These are phyloP conservation scores for Acropternis orthonyx DNA, from an alignment of 2,797 vertebrate genomes.

Conservation along the genomic window DNA sequence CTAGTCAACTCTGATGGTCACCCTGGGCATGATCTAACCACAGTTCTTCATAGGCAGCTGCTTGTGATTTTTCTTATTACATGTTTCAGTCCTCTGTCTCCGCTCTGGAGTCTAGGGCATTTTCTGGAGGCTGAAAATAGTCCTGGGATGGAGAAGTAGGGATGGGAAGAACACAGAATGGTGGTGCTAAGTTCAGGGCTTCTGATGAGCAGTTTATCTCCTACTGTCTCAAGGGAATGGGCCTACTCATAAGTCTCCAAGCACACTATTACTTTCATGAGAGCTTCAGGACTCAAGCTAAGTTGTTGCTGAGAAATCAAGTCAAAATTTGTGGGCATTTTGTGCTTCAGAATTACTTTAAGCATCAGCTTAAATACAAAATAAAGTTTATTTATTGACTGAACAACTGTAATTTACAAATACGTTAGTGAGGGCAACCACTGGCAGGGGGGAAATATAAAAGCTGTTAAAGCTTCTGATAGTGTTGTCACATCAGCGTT, in stretches of 20 bases:
- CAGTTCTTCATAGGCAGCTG: not conserved
- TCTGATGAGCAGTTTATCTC: not conserved
- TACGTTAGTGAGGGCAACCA: not conserved
- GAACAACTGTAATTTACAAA: constrained; percentile 17
- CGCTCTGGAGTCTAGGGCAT: not conserved
- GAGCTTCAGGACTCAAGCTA: not conserved
- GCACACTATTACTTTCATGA: not conserved
- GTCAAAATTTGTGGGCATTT: not conserved
- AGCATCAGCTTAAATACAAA: constrained; percentile 26
- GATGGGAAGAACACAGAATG: not conserved
- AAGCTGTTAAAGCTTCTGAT: not conserved
- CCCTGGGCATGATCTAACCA: not conserved
- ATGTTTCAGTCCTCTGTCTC: not conserved
- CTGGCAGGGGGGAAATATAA: not conserved
- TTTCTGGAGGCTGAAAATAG: not conserved
- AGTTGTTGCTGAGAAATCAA: not conserved
- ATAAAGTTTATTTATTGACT: constrained; percentile 31
- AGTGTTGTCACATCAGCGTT: constrained; percentile 30
- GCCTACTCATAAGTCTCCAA: not conserved
- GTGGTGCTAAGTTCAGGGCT: not conserved
- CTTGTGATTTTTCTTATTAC: not conserved
- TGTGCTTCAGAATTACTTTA: not conserved
- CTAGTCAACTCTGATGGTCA: not conserved
- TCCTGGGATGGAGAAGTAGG: not conserved
- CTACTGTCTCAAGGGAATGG: not conserved